These are phyloP conservation scores for Xiphydria camelus DNA, from an alignment of 2,888 invertebrate genomes.

Conservation along the genomic window DNA sequence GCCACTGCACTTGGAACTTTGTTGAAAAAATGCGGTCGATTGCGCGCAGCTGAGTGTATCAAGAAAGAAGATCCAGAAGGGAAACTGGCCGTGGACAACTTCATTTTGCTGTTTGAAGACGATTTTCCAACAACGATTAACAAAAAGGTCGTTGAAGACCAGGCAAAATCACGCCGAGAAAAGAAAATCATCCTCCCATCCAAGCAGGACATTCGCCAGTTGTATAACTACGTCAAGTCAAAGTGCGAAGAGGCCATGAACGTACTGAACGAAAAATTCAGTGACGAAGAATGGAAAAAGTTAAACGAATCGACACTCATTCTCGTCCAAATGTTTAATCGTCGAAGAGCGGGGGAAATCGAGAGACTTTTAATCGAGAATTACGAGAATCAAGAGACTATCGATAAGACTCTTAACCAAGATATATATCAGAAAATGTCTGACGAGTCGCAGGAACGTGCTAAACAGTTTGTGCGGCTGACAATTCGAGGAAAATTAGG, in stretches of 20 bases:
- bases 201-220: constrained; percentile 14
- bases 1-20: constrained; percentile 9
- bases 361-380: constrained; percentile 19
- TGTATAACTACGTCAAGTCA: constrained; percentile 13
- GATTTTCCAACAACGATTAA: constrained; percentile 15
- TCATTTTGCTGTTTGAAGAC: constrained; percentile 16
- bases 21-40: constrained; percentile 14
- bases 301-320: constrained; percentile 17
- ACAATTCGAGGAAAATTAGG: too few relatives aligned
- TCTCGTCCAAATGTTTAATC: constrained; percentile 22
- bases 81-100: constrained; percentile 16
- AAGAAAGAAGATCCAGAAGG: constrained; percentile 13
- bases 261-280: constrained; percentile 10
- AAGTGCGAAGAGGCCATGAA: constrained; percentile 8
- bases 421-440: constrained; percentile 20
- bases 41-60: constrained; percentile 12
- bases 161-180: constrained; percentile 9
- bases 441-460: constrained; percentile 10
- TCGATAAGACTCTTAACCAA: constrained; percentile 18
- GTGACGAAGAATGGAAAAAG: constrained; percentile 12
- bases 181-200: constrained; percentile 15
- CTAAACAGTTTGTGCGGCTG: constrained; percentile 18
- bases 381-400: constrained; percentile 14
- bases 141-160: constrained; percentile 18
- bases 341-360: constrained; percentile 24